Evolutionary conservation across 2,113 vertebrate genomes (phyloP).

Genomic region (Tragelaphus scriptus): DNA sequence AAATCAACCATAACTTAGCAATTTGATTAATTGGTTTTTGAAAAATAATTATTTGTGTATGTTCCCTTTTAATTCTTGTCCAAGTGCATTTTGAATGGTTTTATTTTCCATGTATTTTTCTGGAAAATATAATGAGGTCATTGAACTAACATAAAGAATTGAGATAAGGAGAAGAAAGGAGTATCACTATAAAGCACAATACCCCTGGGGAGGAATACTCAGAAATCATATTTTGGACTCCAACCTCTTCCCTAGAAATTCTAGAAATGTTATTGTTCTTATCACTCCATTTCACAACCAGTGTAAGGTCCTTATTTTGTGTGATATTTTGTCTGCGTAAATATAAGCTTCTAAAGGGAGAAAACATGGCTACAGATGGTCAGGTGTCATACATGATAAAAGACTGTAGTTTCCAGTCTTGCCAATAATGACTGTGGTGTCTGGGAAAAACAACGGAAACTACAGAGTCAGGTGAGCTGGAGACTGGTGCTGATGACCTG

Average conservation of each 20-base stretch:
- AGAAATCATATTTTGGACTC: background rate
- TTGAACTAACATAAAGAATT: background rate
- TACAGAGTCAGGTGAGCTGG: background rate
- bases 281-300: background rate
- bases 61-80: conserved; percentile 1
- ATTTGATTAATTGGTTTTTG: background rate
- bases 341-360: background rate
- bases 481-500: background rate
- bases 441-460: background rate
- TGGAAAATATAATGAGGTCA: background rate
- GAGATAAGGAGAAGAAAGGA: background rate
- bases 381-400: background rate
- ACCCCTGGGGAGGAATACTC: background rate
- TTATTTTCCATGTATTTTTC: background rate
- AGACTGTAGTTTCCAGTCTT: background rate
- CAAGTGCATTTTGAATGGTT: background rate
- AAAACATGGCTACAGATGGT: background rate
- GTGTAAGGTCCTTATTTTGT: background rate
- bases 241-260: background rate
- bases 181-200: background rate
- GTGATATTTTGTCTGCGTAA: background rate
- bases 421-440: background rate
- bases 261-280: background rate
- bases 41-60: background rate
- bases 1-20: background rate